Evolutionary conservation across 1,140 invertebrate species (phyloP).

Genomic region (Octopus bimaculoides): DNA sequence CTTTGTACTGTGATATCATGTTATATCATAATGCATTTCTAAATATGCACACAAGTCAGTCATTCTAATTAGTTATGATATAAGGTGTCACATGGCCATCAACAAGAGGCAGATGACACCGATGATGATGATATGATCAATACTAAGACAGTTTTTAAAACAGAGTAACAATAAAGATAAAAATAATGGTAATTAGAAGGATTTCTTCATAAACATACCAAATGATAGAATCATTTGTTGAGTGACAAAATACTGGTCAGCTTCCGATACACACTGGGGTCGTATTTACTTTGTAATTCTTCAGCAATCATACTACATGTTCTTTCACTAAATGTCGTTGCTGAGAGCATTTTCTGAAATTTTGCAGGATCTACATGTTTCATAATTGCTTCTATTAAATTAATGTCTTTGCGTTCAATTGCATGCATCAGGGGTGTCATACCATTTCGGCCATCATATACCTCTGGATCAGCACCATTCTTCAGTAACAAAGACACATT

Average conservation of each 20-base stretch:
- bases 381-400: constrained; percentile 38
- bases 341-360: constrained; percentile 36
- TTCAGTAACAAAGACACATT: constrained; percentile 42
- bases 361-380: constrained; percentile 32
- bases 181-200: no score
- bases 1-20: no score
- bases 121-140: no score
- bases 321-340: constrained; percentile 41
- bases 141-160: no score
- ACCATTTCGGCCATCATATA: constrained; percentile 48
- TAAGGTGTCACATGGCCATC: no score
- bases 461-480: constrained; percentile 39
- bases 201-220: neutral
- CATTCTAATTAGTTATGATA: no score
- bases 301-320: constrained; percentile 40
- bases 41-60: no score
- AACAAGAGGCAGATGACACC: no score
- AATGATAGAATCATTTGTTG: neutral
- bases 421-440: constrained; percentile 49
- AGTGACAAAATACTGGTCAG: constrained; percentile 9
- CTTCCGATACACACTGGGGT: constrained; percentile 30
- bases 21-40: no score
- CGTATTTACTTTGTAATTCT: constrained; percentile 27
- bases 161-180: no score
- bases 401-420: constrained; percentile 37